phyloP scores from a whole-genome alignment of 1,140 invertebrate species.

The Lepidurus couesii region DNA sequence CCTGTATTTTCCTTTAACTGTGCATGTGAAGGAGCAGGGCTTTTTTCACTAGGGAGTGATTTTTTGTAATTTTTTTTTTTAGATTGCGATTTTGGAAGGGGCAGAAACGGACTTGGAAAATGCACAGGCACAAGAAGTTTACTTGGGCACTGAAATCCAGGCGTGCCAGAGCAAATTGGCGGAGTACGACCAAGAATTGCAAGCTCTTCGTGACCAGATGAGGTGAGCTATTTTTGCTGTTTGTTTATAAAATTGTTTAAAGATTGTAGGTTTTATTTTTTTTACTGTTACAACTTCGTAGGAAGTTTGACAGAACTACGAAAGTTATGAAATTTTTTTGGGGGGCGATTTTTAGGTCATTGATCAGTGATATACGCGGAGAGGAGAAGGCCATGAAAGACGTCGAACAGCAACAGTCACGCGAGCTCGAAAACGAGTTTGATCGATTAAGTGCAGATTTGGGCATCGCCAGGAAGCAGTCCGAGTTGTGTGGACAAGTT shows the following conservation, averaged over 20 bases:
- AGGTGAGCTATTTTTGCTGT: background rate
- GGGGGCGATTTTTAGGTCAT: background rate
- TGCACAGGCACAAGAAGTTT: background rate
- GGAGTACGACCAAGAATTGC: constrained; percentile 3
- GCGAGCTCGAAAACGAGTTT: constrained; percentile 25
- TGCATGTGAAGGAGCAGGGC: background rate
- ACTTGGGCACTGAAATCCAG: background rate
- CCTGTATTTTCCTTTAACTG: background rate
- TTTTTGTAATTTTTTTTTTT: background rate
- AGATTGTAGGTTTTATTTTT: too few species aligned
- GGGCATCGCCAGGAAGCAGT: constrained; percentile 19
- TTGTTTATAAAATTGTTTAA: too few species aligned
- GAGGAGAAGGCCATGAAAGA: constrained; percentile 4
- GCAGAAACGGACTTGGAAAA: background rate
- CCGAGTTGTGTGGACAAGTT: constrained; percentile 20
- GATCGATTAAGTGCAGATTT: constrained; percentile 27
- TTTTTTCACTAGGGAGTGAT: background rate
- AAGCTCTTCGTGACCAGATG: background rate
- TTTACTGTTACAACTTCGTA: too few species aligned
- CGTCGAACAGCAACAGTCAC: constrained; percentile 13
- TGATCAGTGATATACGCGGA: constrained; percentile 7
- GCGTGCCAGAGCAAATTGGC: background rate
- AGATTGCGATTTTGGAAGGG: background rate
- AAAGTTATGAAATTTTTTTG: background rate
- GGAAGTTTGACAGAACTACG: background rate